Conservation (phyloP, 2,113 vertebrate species). For the Takifugu flavidus region DNA sequence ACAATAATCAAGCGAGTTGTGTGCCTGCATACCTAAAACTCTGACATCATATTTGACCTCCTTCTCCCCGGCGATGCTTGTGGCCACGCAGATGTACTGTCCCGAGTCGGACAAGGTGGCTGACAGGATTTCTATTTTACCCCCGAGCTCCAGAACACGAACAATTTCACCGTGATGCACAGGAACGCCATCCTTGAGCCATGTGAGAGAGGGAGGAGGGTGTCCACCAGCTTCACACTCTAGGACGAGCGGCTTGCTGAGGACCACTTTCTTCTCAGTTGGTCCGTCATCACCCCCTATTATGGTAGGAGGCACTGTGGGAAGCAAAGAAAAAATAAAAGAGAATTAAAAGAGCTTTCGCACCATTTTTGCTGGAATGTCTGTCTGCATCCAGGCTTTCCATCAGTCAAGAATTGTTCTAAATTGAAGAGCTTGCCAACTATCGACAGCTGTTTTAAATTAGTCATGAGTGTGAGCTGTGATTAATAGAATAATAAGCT, state of each 20-base stretch:
- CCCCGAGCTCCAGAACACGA: slow-evolving; percentile 79
- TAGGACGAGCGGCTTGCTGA: slow-evolving; percentile 77
- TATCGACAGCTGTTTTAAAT: slow-evolving; percentile 22
- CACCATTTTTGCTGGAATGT: slow-evolving; percentile 1
- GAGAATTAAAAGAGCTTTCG: slow-evolving; percentile 6
- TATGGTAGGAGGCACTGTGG: slow-evolving; percentile 87
- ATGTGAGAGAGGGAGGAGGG: slow-evolving; percentile 86
- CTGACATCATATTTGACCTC: slow-evolving; percentile 88
- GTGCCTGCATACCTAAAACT: slow-evolving; percentile 81
- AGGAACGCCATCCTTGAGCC: slow-evolving; percentile 89
- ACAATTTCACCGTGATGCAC: slow-evolving; percentile 75
- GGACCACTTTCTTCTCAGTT: slow-evolving; percentile 80
- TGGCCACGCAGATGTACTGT: slow-evolving; percentile 88
- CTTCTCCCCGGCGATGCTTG: slow-evolving; percentile 89
- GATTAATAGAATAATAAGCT: slow-evolving; percentile 10
- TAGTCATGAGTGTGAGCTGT: slow-evolving; percentile 10
- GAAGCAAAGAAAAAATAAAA: not conserved
- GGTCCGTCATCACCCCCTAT: slow-evolving; percentile 69
- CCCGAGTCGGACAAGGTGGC: slow-evolving; percentile 74
- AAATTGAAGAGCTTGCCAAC: not conserved
- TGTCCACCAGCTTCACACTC: slow-evolving; percentile 88
- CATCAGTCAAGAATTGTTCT: not conserved
- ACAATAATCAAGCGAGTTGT: not conserved
- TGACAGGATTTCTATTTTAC: slow-evolving; percentile 81
- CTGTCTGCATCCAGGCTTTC: not conserved